Percentiles rank a stretch among this genome's conserved stretches.
phyloP scores from a whole-genome alignment of 2,113 vertebrate species.

The Cervus canadensis region DNA sequence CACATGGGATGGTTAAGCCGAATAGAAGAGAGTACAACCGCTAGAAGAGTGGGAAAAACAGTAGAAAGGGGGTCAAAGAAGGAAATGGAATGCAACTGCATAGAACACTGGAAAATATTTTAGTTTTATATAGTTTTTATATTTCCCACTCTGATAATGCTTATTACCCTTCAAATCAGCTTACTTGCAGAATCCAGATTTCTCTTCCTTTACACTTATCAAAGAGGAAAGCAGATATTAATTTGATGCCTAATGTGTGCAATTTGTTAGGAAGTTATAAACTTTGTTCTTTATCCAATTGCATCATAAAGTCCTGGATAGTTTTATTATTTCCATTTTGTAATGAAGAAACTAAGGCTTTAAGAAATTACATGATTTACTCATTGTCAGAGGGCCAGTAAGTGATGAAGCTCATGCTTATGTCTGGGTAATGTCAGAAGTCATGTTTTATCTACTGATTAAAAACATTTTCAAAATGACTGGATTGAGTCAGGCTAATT shows the following conservation, averaged over 20 bases:
- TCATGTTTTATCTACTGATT: not conserved
- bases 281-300: not conserved
- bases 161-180: not conserved
- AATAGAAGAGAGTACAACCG: not conserved
- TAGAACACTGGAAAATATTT: not conserved
- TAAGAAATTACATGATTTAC: not conserved
- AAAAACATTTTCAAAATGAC: not conserved
- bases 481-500: not conserved
- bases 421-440: not conserved
- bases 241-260: not conserved
- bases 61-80: not conserved
- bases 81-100: not conserved
- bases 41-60: not conserved
- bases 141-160: not conserved
- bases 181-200: not conserved
- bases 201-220: not conserved
- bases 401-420: not conserved
- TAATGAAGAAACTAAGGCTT: not conserved
- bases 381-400: not conserved
- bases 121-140: not conserved
- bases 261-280: not conserved
- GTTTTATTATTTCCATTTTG: conserved; percentile 1
- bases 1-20: not conserved
- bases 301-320: not conserved
- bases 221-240: not conserved